Base-by-base conservation (phyloP, 2,113 vertebrate species). In the Ramphastos sulfuratus region DNA sequence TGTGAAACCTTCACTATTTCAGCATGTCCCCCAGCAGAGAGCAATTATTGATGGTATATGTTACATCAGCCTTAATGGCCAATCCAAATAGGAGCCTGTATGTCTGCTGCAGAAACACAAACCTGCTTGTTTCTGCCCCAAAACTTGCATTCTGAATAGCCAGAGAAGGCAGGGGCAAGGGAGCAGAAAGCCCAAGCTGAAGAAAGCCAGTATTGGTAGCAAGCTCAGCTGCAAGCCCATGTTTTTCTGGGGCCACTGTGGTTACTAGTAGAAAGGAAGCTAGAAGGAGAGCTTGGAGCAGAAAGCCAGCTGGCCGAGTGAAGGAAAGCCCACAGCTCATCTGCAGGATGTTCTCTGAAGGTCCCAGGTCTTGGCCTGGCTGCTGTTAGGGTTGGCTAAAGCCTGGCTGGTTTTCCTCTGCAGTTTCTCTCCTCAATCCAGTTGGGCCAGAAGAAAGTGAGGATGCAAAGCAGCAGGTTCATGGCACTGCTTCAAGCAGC, bases 11-110 rank as follows among this genome's bases (percentile, higher is more conserved):
- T 73, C 10, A 5, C 15, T 35, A 25, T 61, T 85, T 88, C 75
- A 85, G 66, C 1, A 0, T 8, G 19, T 67, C 12, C 31, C 44
- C 9, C 17, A 64, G 37, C 48, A 92, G 39, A 72, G 8, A 46
- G 56, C n/a, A 73, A 24, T 71, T 84, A 55, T 1, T 60, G 60
- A 64, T 46, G 27, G 37, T 8, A 23, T 17, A 48, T 39, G 54
- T 56, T 85, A 70, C 37, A 56, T 37, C 28, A 67, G 33, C 13
- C 31, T 37, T 59, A 81, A 55, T 3, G 48, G 30, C 21, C 63
- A 88, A 30, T 10, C 10, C 44, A 30, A 61, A 20, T 0, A 0
- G 48, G 37, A 25, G 12, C 17, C 64, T 46, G 23, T 13, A 9
- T 8, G 10, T 87, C 82, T 71, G 46, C 48, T 77, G 27, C 52